phyloP scores from a whole-genome alignment of 2,797 vertebrate genomes.

The Mionectes olivaceus region DNA sequence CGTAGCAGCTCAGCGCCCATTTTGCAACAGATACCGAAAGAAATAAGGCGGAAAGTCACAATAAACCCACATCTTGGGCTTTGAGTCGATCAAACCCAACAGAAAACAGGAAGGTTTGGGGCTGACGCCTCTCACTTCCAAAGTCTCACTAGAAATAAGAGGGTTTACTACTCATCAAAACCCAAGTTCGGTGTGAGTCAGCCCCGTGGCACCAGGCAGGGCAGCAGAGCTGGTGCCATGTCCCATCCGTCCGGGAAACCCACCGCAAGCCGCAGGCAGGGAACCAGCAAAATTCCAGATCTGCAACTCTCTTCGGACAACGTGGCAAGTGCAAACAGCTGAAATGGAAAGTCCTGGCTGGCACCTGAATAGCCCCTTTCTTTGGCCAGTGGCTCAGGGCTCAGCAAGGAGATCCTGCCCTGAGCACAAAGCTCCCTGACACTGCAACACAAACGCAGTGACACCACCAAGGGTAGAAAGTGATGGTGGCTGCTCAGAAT shows the following conservation, averaged over 20 bases:
- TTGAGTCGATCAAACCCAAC: background rate
- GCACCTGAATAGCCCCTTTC: background rate
- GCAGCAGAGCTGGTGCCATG: background rate
- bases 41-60: background rate
- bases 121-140: background rate
- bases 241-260: accelerated
- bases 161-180: background rate
- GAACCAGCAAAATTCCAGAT: background rate
- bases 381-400: background rate
- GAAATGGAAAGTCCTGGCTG: background rate
- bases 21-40: background rate
- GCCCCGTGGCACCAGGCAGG: background rate
- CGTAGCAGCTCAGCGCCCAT: accelerated
- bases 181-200: background rate
- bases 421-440: background rate
- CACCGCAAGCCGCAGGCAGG: background rate
- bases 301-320: background rate
- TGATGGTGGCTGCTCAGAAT: accelerated
- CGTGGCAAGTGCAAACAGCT: background rate
- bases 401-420: background rate
- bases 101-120: background rate
- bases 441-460: accelerated
- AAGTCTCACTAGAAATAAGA: background rate
- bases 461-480: background rate
- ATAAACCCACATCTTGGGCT: accelerated